phyloP scores from a whole-genome alignment of 1,140 invertebrate species.

The Temnothorax curvispinosus region DNA sequence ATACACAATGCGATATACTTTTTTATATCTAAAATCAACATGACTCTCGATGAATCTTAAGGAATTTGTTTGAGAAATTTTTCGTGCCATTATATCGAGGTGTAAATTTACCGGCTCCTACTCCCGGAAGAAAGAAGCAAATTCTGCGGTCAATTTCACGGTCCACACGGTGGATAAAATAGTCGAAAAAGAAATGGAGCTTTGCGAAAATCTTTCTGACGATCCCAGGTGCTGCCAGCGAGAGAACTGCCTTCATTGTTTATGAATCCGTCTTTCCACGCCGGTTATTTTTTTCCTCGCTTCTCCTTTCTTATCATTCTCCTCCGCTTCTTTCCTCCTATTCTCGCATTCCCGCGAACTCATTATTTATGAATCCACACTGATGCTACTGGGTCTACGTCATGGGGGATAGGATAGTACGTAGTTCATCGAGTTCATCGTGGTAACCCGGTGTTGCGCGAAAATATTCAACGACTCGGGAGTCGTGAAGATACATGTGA shows the following conservation, averaged over 20 bases:
- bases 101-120: conserved; percentile 4
- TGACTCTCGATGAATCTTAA: background rate
- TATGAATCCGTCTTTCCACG: conserved; percentile 68
- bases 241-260: conserved; percentile 69
- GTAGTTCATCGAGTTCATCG: conserved; percentile 67
- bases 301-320: conserved; percentile 16
- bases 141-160: conserved; percentile 36
- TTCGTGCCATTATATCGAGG: background rate
- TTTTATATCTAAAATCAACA: conserved; percentile 2
- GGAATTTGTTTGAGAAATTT: background rate
- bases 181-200: conserved; percentile 24
- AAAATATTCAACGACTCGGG: conserved; percentile 10
- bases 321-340: background rate
- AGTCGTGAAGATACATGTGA: background rate
- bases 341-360: conserved; percentile 55
- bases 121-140: conserved; percentile 51
- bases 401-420: conserved; percentile 23
- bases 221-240: background rate
- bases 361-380: conserved; percentile 77
- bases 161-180: conserved; percentile 42
- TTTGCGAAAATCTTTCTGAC: background rate
- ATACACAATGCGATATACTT: background rate
- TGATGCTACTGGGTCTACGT: conserved; percentile 60
- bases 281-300: background rate
- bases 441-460: background rate